Conservation (phyloP, 2,888 invertebrate species). For the Dione juno region DNA sequence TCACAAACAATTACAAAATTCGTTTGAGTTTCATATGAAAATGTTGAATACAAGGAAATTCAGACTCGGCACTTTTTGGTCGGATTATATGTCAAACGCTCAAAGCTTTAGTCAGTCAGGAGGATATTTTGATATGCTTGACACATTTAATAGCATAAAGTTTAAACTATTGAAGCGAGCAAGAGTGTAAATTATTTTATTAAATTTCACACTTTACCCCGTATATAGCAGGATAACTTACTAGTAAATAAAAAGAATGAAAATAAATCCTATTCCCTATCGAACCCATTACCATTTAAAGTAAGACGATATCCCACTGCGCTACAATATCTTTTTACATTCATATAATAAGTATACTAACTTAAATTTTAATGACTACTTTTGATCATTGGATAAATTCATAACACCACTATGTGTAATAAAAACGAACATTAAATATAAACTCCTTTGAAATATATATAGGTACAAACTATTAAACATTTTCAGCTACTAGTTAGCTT, state of each 20-base stretch:
- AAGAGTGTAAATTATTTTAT: not conserved
- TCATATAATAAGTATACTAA: too few species aligned
- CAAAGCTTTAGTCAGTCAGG: not conserved
- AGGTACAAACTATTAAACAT: conserved; percentile 10
- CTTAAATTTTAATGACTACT: too few species aligned
- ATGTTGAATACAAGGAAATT: not conserved
- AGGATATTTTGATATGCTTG: not conserved
- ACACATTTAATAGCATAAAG: too few species aligned
- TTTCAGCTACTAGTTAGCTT: conserved; percentile 3
- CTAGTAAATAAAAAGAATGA: too few species aligned
- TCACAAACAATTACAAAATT: too few species aligned
- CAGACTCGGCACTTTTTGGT: not conserved
- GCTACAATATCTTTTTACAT: too few species aligned
- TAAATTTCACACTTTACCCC: too few species aligned
- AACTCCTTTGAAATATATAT: not conserved
- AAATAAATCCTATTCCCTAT: too few species aligned
- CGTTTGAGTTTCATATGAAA: not conserved
- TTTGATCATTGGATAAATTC: too few species aligned
- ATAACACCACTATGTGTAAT: not conserved
- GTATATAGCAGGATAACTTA: too few species aligned
- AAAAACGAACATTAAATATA: not conserved
- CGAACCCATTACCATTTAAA: too few species aligned
- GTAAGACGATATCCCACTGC: too few species aligned
- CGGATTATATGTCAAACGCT: not conserved
- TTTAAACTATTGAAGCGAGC: not conserved